Evolutionary conservation across 2,888 invertebrate species (phyloP).

Genomic region (Anticlea derivata): DNA sequence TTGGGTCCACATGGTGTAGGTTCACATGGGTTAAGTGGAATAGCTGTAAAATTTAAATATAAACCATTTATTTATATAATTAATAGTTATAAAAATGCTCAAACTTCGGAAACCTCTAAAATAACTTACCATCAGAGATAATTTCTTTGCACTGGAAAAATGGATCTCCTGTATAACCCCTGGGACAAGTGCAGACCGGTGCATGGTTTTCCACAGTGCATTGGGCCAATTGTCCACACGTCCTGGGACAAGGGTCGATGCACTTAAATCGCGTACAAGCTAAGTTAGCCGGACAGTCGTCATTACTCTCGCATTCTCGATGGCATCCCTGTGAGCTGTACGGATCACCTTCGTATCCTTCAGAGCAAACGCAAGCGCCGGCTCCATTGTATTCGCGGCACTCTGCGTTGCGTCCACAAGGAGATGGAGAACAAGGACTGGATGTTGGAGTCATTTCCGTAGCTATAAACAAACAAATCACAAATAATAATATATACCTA

Average conservation of each 20-base stretch:
- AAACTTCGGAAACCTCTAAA: no score
- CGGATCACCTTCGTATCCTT: constrained; percentile 92
- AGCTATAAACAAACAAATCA: constrained; percentile 56
- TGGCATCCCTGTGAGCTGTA: constrained; percentile 89
- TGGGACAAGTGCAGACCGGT: constrained; percentile 89
- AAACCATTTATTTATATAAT: not conserved
- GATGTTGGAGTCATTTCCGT: constrained; percentile 85
- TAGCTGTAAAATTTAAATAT: constrained; percentile 57
- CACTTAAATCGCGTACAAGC: constrained; percentile 93
- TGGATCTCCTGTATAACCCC: constrained; percentile 91
- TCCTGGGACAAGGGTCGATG: constrained; percentile 92
- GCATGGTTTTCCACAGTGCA: constrained; percentile 92
- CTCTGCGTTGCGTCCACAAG: constrained; percentile 93
- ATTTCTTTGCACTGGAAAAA: constrained; percentile 89
- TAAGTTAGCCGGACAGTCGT: constrained; percentile 88
- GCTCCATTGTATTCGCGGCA: constrained; percentile 92
- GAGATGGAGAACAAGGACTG: constrained; percentile 92
- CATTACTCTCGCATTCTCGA: constrained; percentile 91
- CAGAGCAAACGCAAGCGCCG: constrained; percentile 92
- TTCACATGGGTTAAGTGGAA: constrained; percentile 88
- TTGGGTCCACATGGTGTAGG: constrained; percentile 95
- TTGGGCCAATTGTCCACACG: constrained; percentile 91
- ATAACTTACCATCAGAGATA: constrained; percentile 61
- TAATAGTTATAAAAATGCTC: not conserved
- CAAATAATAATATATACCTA: not conserved